These are phyloP conservation scores for Pyrochroa serraticornis DNA, from an alignment of 2,888 invertebrate species.

Conservation along the genomic window DNA sequence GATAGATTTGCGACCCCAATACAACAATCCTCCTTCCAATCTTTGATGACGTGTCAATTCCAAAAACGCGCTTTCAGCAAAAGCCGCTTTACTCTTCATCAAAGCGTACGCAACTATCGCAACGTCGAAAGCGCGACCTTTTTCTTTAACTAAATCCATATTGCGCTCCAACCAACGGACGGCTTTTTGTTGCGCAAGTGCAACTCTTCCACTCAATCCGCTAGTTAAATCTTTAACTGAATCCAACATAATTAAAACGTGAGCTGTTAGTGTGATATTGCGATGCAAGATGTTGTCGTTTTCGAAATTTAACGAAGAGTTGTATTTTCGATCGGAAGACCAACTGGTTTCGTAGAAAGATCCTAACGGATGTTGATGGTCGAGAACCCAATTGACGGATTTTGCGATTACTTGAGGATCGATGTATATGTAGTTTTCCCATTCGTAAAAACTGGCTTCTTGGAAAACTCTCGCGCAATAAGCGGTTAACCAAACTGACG, in stretches of 20 bases:
- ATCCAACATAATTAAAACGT: constrained; percentile 87
- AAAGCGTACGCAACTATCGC: constrained; percentile 91
- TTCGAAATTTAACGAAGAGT: constrained; percentile 68
- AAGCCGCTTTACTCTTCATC: constrained; percentile 81
- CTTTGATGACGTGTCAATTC: constrained; percentile 71
- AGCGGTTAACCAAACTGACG: constrained; percentile 92
- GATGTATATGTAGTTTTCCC: constrained; percentile 95
- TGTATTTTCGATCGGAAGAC: constrained; percentile 88
- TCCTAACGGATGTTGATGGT: constrained; percentile 84
- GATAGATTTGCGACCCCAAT: constrained; percentile 83
- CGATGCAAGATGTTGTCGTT: constrained; percentile 66
- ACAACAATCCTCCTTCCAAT: constrained; percentile 78
- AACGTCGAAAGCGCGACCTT: constrained; percentile 80
- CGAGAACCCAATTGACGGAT: constrained; percentile 84
- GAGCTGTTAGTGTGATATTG: constrained; percentile 91
- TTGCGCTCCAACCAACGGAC: constrained; percentile 82
- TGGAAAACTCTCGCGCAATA: constrained; percentile 88
- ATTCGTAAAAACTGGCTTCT: constrained; percentile 93
- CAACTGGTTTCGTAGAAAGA: constrained; percentile 89
- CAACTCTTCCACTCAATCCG: constrained; percentile 77
- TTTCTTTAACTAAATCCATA: constrained; percentile 73
- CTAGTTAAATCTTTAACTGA: constrained; percentile 77
- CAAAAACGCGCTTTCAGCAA: constrained; percentile 81
- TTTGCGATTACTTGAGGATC: constrained; percentile 86
- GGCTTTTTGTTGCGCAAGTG: constrained; percentile 76